Evolutionary conservation across 1,140 invertebrate species (phyloP).

Genomic region (Spodoptera litura): DNA sequence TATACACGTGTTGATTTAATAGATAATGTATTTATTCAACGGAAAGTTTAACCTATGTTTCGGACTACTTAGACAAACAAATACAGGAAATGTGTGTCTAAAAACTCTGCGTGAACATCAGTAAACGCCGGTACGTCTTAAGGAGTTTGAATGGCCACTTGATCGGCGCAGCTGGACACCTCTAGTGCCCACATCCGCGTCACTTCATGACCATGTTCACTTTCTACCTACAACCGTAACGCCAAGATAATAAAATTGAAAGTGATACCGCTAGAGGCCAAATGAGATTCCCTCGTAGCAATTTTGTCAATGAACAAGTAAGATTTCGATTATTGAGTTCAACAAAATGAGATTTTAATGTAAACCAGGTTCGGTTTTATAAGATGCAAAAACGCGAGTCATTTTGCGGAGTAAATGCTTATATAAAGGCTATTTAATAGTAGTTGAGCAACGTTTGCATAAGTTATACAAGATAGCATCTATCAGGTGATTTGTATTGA

Average conservation of each 20-base stretch:
- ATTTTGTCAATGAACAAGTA: constrained; percentile 23
- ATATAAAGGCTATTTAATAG: constrained; percentile 28
- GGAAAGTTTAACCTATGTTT: constrained; percentile 25
- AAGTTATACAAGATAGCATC: constrained; percentile 29
- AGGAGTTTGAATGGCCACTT: constrained; percentile 29
- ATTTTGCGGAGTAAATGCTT: constrained; percentile 6
- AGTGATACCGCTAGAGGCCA: constrained; percentile 47
- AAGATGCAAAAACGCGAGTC: constrained; percentile 17
- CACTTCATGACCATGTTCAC: constrained; percentile 47
- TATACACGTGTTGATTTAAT: constrained; percentile 19
- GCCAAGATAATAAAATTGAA: constrained; percentile 46
- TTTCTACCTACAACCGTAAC: constrained; percentile 48
- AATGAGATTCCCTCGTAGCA: constrained; percentile 38
- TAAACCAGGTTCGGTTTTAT: not conserved
- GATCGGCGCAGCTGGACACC: constrained; percentile 43
- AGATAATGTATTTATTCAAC: constrained; percentile 35
- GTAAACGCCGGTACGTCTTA: constrained; percentile 20
- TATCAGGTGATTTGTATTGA: constrained; percentile 5
- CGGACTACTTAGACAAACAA: constrained; percentile 43
- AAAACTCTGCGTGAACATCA: constrained; percentile 34
- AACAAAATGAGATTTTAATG: constrained; percentile 38
- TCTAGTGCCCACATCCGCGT: constrained; percentile 53
- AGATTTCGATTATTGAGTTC: constrained; percentile 3
- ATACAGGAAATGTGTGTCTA: constrained; percentile 45
- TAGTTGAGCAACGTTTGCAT: constrained; percentile 20